Conservation (phyloP, 2,888 invertebrate genomes). For the Amiota mariae region DNA sequence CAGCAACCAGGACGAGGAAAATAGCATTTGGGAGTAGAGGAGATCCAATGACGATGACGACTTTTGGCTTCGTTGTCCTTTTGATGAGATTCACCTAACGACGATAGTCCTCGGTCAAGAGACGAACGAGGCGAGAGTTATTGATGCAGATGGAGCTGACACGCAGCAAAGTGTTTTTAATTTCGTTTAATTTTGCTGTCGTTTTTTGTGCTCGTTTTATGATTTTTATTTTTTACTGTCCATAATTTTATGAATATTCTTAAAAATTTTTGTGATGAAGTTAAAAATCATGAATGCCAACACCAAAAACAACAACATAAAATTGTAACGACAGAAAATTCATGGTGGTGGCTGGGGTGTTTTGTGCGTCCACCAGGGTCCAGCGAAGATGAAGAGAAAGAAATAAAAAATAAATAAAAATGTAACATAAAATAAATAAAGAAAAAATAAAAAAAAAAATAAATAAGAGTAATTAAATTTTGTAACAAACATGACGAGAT, state of each 20-base stretch:
- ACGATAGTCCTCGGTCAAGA: no score
- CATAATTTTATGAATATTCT: slow-evolving; percentile 39
- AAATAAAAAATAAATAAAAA: slow-evolving; percentile 44
- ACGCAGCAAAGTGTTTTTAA: slow-evolving; percentile 60
- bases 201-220: slow-evolving; percentile 54
- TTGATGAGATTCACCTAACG: no score
- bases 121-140: not conserved
- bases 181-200: slow-evolving; percentile 50
- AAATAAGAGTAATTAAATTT: slow-evolving; percentile 73
- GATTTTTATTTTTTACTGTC: slow-evolving; percentile 43
- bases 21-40: not conserved
- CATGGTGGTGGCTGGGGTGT: slow-evolving; percentile 29
- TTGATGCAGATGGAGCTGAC: slow-evolving; percentile 25
- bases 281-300: slow-evolving; percentile 59
- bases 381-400: not conserved
- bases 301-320: slow-evolving; percentile 36
- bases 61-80: no score
- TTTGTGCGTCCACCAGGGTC: slow-evolving; percentile 38
- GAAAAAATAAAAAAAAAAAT: slow-evolving; percentile 50
- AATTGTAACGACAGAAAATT: slow-evolving; percentile 37
- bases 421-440: slow-evolving; percentile 42
- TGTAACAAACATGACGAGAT: slow-evolving; percentile 73
- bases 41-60: not conserved
- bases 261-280: slow-evolving; percentile 52
- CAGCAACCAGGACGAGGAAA: not conserved